phyloP scores from a whole-genome alignment of 2,888 invertebrate genomes.

The Baccha elongata region DNA sequence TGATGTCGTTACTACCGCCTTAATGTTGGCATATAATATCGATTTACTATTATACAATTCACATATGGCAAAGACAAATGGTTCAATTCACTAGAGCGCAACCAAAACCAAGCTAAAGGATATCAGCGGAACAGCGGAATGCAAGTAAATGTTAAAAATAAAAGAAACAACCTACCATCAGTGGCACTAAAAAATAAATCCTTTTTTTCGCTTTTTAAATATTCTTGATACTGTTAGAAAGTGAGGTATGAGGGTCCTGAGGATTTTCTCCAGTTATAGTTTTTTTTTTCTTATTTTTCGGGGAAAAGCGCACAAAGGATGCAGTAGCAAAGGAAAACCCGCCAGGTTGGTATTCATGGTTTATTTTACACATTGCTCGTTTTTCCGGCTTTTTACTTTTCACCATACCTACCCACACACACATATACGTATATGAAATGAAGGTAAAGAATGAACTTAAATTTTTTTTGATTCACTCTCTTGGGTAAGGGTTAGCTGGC shows the following conservation, averaged over 20 bases:
- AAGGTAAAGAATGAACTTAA: background rate
- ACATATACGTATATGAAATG: background rate
- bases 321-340: slow-evolving; percentile 46
- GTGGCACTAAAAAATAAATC: slow-evolving; percentile 33
- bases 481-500: slow-evolving; percentile 35
- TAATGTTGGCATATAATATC: slow-evolving; percentile 70
- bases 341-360: slow-evolving; percentile 59
- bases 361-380: slow-evolving; percentile 57
- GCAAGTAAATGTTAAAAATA: slow-evolving; percentile 14
- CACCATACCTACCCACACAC: background rate
- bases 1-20: slow-evolving; percentile 46
- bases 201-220: slow-evolving; percentile 23
- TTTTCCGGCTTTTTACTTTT: slow-evolving; percentile 46
- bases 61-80: slow-evolving; percentile 73
- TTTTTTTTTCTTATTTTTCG: slow-evolving; percentile 27
- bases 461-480: slow-evolving; percentile 3
- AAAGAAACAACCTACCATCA: slow-evolving; percentile 9
- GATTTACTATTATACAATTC: slow-evolving; percentile 67
- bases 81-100: slow-evolving; percentile 69
- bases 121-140: slow-evolving; percentile 39
- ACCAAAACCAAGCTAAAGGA: slow-evolving; percentile 57
- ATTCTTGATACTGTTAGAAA: slow-evolving; percentile 35
- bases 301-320: slow-evolving; percentile 52
- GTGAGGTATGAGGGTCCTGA: slow-evolving; percentile 27
- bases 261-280: slow-evolving; percentile 10